Evolutionary conservation across 2,797 vertebrate species (phyloP), one percentile per base, ranked within the genome.

Genomic region (Triplophysa bombifrons): DNA sequence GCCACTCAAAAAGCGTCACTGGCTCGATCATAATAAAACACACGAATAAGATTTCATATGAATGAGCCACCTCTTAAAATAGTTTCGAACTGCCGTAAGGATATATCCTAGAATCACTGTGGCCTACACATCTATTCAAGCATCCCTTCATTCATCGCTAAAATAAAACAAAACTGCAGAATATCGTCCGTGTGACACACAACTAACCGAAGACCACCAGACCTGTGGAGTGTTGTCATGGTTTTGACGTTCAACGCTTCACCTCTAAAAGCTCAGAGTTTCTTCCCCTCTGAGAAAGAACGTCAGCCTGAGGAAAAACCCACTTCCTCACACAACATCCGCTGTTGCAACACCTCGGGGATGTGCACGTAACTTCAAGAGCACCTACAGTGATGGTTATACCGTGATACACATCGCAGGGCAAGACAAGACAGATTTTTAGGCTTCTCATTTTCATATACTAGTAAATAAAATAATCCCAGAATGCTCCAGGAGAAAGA

Each of bases 301-400:
- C 41, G 50, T 41, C 41, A n/a, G 65, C 64, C 20, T 34, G 66
- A n/a, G 25, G 68, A 76, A 81, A 63, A 61, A 67, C 30, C 46
- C 9, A 72, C 81, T 85, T 83, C 81, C 84, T 83, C 84, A 64
- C 75, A 46, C 58, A 11, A 38, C 65, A 80, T 83, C 82, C 80
- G 82, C 79, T 22, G 66, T 84, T 80, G 44, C 82, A 75, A 60
- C 78, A 78, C 63, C 46, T 11, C 12, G 30, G 19, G 16, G 65
- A 64, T 22, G n/a, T 10, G 50, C 53, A 55, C 25, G 55, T 44
- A 17, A 76, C 66, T 56, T 71, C 20, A 75, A 41, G 30, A n/a
- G 30, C 30, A 19, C 17, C 30, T 38, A 38, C 41, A 9, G 56
- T 55, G 20, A 3, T 9, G 13, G 51, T 8, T 1, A 58, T 4